phyloP scores from a whole-genome alignment of 2,113 vertebrate genomes.

The Cololabis saira region DNA sequence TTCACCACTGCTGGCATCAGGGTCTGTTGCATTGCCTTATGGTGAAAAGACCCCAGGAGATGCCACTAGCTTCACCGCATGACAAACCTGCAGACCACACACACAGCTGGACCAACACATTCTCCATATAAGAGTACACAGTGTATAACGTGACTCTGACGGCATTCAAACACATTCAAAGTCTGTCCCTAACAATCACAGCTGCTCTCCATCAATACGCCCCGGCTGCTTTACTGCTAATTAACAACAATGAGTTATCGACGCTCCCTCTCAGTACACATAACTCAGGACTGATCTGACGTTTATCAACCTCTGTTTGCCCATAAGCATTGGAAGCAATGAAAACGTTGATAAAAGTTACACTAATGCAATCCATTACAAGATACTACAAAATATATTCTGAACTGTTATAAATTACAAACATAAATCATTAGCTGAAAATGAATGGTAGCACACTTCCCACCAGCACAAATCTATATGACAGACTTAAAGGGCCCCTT shows the following conservation, averaged over 20 bases:
- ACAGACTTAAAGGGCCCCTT: not conserved
- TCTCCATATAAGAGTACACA: conserved; percentile 4
- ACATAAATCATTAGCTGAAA: not conserved
- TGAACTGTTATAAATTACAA: not conserved
- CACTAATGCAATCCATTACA: not conserved
- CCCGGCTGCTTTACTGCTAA: not conserved
- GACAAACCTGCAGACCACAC: conserved; percentile 26
- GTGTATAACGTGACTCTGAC: conserved; percentile 4
- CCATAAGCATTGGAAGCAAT: not conserved
- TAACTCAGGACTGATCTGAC: not conserved
- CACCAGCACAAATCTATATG: no score
- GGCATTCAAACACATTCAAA: conserved; percentile 4
- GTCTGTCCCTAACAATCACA: conserved; percentile 4
- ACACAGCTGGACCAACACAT: conserved; percentile 3
- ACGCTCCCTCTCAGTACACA: no score
- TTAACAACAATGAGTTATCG: conserved; percentile 1
- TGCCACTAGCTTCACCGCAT: conserved; percentile 23
- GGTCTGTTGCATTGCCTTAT: conserved; percentile 10
- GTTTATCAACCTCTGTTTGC: conserved; percentile 6
- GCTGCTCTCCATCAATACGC: conserved; percentile 23
- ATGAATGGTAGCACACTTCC: not conserved
- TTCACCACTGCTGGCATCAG: conserved; percentile 36
- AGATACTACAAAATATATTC: not conserved
- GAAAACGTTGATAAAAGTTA: not conserved
- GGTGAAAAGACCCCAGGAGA: conserved; percentile 42